Evolutionary conservation across 2,113 vertebrate species (phyloP), one percentile per base, ranked within the genome.

Genomic region (Artemisiospiza belli): DNA sequence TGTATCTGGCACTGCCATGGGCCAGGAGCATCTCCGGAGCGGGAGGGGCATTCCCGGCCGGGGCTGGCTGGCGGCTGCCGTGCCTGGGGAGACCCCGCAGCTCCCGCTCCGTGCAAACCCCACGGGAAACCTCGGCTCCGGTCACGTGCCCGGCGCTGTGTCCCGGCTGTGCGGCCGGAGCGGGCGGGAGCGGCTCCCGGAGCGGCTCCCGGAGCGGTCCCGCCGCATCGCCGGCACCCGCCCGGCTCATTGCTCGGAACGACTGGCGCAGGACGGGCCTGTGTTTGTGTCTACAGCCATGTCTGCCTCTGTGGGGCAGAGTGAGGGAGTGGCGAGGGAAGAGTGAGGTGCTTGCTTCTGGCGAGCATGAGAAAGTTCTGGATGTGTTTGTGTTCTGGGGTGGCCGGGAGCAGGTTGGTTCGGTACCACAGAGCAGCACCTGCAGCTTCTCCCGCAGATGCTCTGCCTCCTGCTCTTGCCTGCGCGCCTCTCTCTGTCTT

Each of bases 171-270:
- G 22, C 55, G 13, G 61, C 47, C 1, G n/a, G 59, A 61, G 13
- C 20, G 3, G 6, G 59, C 1, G 1, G 30, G 30, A 5, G 73
- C 46, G 3, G 73, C 54, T 67, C 67, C 76, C 68, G 11, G 20
- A 4, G 55, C 47, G 3, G 74, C 49, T 68, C 64, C 77, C 64
- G 10, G 31, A 72, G 75, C 4, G 1, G 2, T 55, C 35, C 49
- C 12, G 47, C 41, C 46, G 0, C 1, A 7, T 5, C 31, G 0
- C 28, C 5, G 6, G 17, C 6, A 1, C n/a, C 18, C 5, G 35
- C 46, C 15, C 7, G 15, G 1, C 63, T 7, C 14, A 21, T 3
- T 0, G 6, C 3, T 37, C 6, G 2, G 11, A 68, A 5, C 68
- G 14, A 1, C 30, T 33, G 14, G 1, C 0, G 13, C 58, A 24